Percentiles rank a stretch among this genome's conserved stretches.
phyloP scores from a whole-genome alignment of 2,888 invertebrate genomes.

The Tipula helvola region DNA sequence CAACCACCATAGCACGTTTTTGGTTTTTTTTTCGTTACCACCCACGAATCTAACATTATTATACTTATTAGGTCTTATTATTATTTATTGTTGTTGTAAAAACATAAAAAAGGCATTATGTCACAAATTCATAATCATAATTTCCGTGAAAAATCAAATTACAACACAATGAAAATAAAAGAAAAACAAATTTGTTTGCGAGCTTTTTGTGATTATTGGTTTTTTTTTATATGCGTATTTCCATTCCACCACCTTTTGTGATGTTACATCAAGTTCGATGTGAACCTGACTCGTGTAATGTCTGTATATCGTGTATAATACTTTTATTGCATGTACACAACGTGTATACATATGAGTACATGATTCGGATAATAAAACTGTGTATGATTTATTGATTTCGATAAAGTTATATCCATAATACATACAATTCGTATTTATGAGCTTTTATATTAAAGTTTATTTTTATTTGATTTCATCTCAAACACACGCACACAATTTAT shows the following conservation, averaged over 20 bases:
- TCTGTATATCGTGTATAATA: background rate
- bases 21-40: background rate
- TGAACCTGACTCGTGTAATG: background rate
- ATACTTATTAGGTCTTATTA: background rate
- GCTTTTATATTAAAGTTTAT: background rate
- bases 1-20: background rate
- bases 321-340: background rate
- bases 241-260: background rate
- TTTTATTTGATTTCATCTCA: background rate
- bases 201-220: background rate
- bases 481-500: background rate
- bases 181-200: background rate
- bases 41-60: background rate
- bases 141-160: background rate
- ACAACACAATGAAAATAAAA: background rate
- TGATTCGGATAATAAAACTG: background rate
- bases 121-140: background rate
- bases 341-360: background rate
- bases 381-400: background rate
- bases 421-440: background rate
- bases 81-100: background rate
- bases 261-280: background rate
- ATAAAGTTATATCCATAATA: background rate
- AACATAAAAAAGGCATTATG: background rate
- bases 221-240: background rate